A percentile compares a stretch with the other conserved stretches of the same genome.
Evolutionary conservation across 2,888 invertebrate species (phyloP).

Genomic region (Erebia palarica): DNA sequence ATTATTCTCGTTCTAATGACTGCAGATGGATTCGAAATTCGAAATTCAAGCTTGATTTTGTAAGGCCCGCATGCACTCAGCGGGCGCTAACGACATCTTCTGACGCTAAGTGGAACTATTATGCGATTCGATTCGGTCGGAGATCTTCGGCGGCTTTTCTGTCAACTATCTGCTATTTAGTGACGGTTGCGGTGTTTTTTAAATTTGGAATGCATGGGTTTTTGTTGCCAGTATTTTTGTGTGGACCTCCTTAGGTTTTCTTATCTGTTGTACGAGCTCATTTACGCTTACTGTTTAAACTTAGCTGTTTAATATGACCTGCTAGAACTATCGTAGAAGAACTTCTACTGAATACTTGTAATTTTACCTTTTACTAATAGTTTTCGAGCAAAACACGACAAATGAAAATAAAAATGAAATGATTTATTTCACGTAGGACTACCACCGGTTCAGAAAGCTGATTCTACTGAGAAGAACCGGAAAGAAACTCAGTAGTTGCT

Average conservation of each 20-base stretch:
- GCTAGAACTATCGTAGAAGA: background rate
- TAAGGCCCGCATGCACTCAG: slow-evolving; percentile 68
- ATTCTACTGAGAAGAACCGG: too few species aligned
- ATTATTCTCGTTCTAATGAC: slow-evolving; percentile 32
- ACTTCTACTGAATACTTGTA: too few species aligned
- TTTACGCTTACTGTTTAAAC: background rate
- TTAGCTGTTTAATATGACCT: background rate
- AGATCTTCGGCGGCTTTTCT: slow-evolving; percentile 63
- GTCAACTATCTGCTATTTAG: slow-evolving; percentile 69
- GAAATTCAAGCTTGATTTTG: slow-evolving; percentile 52
- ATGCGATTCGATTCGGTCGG: slow-evolving; percentile 71
- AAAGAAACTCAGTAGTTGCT: too few species aligned
- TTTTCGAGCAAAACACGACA: too few species aligned
- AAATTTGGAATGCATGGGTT: slow-evolving; percentile 67
- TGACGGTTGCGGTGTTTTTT: slow-evolving; percentile 70
- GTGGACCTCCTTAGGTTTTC: slow-evolving; percentile 34
- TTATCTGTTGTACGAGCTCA: slow-evolving; percentile 18
- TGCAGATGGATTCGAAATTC: slow-evolving; percentile 21
- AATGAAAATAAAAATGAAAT: too few species aligned
- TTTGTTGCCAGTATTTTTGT: slow-evolving; percentile 38
- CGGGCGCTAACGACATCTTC: slow-evolving; percentile 79
- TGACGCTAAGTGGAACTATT: slow-evolving; percentile 76
- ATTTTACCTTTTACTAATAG: too few species aligned
- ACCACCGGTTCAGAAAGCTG: too few species aligned
- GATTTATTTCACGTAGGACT: too few species aligned